These are phyloP conservation scores for Euwallacea similis DNA, from an alignment of 1,140 invertebrate species.

Conservation along the genomic window DNA sequence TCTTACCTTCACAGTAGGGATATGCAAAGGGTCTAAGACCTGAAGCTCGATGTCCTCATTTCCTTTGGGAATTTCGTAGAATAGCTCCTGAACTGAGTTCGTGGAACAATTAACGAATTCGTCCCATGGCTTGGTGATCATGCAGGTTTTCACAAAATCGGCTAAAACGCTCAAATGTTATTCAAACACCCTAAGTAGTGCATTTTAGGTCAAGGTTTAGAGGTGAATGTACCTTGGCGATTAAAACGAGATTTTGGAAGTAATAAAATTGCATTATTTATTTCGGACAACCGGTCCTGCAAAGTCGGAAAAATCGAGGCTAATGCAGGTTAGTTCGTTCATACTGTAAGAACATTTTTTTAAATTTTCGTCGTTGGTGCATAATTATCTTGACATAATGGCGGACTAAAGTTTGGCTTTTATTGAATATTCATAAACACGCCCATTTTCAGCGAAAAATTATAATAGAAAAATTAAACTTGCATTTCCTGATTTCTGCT, in stretches of 20 bases:
- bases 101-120: conserved; percentile 66
- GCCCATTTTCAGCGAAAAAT: too few species aligned
- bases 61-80: conserved; percentile 62
- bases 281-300: not conserved
- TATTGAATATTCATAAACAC: too few species aligned
- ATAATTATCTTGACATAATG: too few species aligned
- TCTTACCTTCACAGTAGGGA: conserved; percentile 60
- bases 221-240: too few species aligned
- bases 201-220: too few species aligned
- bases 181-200: too few species aligned
- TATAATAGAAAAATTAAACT: too few species aligned
- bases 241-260: too few species aligned
- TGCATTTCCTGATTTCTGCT: too few species aligned
- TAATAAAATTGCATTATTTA: not conserved
- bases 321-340: not conserved
- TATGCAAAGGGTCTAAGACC: conserved; percentile 66
- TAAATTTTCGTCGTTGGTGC: too few species aligned
- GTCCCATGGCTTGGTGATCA: conserved; percentile 60
- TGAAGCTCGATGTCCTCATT: conserved; percentile 60
- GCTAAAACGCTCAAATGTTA: conserved; percentile 55
- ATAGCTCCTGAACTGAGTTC: conserved; percentile 64
- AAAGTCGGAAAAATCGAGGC: not conserved
- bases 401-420: too few species aligned
- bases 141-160: conserved; percentile 66
- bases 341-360: too few species aligned